Evolutionary conservation across 2,888 invertebrate genomes (phyloP), one percentile per base, ranked within the genome.

Genomic region (Patella depressa): DNA sequence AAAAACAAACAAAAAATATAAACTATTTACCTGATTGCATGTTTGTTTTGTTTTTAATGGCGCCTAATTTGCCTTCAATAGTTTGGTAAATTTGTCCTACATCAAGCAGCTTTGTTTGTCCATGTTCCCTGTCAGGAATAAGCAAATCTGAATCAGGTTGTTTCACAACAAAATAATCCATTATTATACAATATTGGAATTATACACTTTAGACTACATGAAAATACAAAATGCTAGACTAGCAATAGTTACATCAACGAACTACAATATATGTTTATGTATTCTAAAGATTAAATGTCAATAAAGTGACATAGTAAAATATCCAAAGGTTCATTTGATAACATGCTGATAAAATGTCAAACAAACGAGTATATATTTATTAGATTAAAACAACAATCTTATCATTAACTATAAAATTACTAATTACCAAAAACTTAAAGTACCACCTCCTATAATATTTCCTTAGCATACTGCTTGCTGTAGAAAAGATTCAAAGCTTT

Each of bases 71-170:
- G 55, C 70, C 19, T 53, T 53, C 70, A 71, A 69, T 71, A 55
- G 53, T 74, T 24, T 81, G 81, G 45, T 81, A 72, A 72, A 81
- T 83, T 78, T 83, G 45, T 72, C 88, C 86, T 34, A 89, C 81
- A 81, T 86, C 85, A 78, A 89, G 81, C 75, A 88, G 85, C 83
- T 89, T 89, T 77, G 88, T 72, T 71, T 80, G 74, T 70, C 89
- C 89, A 80, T 86, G 88, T 45, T 89, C 87, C 74, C 86, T 87
- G 84, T 85, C 87, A 54, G 87, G 88, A 78, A 89, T 80, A 79
- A 89, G 86, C 80, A 88, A 81, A 73, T 82, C 80, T 73, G 83
- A 87, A 73, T 82, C 80, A 74, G 83, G 86, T 79, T 87, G 86
- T 77, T 84, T 84, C 81, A 86, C 86, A 74, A 85, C 80, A 81